Evolutionary conservation across 2,797 vertebrate genomes (phyloP), one percentile per base, ranked within the genome.

Genomic region (Sardinella longiceps): DNA sequence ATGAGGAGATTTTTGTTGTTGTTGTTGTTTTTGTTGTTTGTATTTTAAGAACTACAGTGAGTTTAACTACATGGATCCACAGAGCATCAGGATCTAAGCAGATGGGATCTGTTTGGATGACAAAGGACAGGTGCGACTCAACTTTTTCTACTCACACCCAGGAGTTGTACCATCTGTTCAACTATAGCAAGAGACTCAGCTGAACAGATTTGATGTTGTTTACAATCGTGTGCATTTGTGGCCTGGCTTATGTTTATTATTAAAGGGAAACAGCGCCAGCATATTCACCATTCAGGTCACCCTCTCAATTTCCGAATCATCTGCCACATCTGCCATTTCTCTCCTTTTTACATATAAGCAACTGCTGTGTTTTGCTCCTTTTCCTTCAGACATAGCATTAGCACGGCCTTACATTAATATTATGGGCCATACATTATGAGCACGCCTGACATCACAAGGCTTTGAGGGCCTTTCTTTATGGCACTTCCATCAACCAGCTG

Each of bases 361-460:
- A 5, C 66, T 37, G 66, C 66, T 74, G 28, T 74, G 66, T 18
- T 20, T 74, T 37, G 37, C 33, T 74, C 58, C 6, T 37, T 37
- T 70, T 37, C 7, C 33, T 28, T 74, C 33, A 37, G 30, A 74
- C 12, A 74, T 12, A 39, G 15, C 15, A 33, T 14, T 39, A 74
- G 15, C 66, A 37, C 15, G 66, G n/a, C n/a, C n/a, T n/a, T n/a
- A n/a, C n/a, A n/a, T n/a, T n/a, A n/a, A n/a, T n/a, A n/a, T n/a
- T n/a, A 74, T 12, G 30, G 66, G 66, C 66, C 66, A 74, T 74
- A 74, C 66, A 20, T 39, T 74, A 74, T 7, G 30, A 74, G 37
- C 39, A 74, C 30, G 66, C 30, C 66, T 74, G 66, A 74, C 66
- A 74, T 74, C 66, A 74, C 66, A 37, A 20, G 66, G 30, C 66